A percentile compares a stretch with the other conserved stretches of the same genome.
These are phyloP conservation scores for Margaritifera margaritifera DNA, from an alignment of 2,888 invertebrate species.

Conservation along the genomic window DNA sequence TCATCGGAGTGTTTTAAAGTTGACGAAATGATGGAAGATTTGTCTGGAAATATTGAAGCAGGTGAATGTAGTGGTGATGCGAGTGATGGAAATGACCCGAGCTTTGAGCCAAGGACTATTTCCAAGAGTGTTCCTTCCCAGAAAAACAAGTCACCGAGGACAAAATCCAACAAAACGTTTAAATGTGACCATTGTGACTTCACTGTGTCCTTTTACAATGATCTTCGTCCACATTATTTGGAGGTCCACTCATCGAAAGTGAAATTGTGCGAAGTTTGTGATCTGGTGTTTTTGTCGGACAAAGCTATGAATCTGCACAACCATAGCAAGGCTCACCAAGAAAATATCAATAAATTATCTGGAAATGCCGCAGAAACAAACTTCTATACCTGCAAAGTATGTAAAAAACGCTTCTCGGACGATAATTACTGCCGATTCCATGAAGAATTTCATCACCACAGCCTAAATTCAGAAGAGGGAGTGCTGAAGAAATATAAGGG, in stretches of 20 bases:
- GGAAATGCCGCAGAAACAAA: constrained; percentile 22
- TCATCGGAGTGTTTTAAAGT: too few relatives aligned
- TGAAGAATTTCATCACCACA: constrained; percentile 57
- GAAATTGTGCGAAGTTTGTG: constrained; percentile 60
- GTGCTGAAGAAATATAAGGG: constrained; percentile 48
- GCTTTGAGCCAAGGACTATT: too few relatives aligned
- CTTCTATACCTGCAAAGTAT: constrained; percentile 55
- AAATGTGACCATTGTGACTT: constrained; percentile 66
- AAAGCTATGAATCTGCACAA: constrained; percentile 60
- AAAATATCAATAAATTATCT: constrained; percentile 42
- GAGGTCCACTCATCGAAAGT: constrained; percentile 56
- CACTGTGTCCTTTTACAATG: constrained; percentile 49
- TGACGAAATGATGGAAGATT: too few relatives aligned
- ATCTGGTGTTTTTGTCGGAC: constrained; percentile 54
- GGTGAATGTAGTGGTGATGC: too few relatives aligned
- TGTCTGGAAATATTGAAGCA: too few relatives aligned
- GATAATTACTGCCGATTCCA: constrained; percentile 61
- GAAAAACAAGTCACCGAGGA: too few relatives aligned
- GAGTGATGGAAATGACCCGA: too few relatives aligned
- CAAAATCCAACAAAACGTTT: constrained; percentile 27
- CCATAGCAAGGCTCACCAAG: constrained; percentile 56
- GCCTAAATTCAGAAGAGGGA: constrained; percentile 53
- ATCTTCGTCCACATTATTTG: constrained; percentile 61
- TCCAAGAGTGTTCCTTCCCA: too few relatives aligned
- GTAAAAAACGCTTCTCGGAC: constrained; percentile 61